Conservation (phyloP, 2,797 vertebrate species). For the Pseudotriccus pelzelni region DNA sequence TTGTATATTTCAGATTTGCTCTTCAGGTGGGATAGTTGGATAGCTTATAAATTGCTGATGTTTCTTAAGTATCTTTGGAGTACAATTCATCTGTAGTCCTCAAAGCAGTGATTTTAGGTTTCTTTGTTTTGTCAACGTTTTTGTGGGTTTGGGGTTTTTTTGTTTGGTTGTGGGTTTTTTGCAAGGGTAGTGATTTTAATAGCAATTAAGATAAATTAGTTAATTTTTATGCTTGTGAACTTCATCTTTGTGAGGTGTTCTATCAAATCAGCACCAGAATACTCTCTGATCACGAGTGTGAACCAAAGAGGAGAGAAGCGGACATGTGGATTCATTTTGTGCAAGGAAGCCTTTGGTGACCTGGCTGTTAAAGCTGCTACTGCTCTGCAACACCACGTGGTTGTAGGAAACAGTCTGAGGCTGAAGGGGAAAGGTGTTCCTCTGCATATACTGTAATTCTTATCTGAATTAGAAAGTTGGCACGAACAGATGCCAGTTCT, state of each 20-base stretch:
- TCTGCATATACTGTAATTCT: not conserved
- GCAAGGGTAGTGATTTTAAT: not conserved
- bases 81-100: not conserved
- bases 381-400: rapidly evolving
- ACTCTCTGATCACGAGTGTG: not conserved
- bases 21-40: not conserved
- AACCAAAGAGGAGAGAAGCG: not conserved
- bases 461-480: not conserved
- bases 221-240: not conserved
- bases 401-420: not conserved
- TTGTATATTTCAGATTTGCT: not conserved
- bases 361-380: not conserved
- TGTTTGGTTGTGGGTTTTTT: not conserved
- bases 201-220: not conserved
- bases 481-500: not conserved
- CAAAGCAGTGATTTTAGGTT: not conserved
- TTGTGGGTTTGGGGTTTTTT: not conserved
- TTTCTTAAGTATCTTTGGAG: not conserved
- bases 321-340: not conserved
- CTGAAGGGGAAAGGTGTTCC: not conserved
- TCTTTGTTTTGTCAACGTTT: not conserved
- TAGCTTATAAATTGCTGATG: not conserved
- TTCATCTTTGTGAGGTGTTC: not conserved
- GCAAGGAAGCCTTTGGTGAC: not conserved
- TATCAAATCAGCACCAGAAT: not conserved